Evolutionary conservation across 1,140 invertebrate genomes (phyloP).

Genomic region (Augochlora pura): DNA sequence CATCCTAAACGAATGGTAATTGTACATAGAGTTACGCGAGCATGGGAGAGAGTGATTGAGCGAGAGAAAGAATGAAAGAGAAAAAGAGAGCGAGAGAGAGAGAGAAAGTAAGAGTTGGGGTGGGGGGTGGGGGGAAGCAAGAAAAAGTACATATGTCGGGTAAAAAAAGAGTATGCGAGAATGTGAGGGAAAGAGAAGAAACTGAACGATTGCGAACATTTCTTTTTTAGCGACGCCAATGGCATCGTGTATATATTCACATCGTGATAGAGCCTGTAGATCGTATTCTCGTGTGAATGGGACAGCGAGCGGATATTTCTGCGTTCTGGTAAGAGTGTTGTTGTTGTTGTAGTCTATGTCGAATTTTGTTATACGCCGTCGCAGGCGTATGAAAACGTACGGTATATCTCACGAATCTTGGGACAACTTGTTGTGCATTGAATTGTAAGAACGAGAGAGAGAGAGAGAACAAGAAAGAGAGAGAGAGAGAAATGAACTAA

Average conservation of each 20-base stretch:
- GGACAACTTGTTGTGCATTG: constrained; percentile 42
- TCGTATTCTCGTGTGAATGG: constrained; percentile 69
- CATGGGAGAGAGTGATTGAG: constrained; percentile 1
- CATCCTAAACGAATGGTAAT: constrained; percentile 71
- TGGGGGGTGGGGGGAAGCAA: constrained; percentile 37
- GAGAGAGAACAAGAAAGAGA: background rate
- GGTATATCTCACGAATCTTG: constrained; percentile 37
- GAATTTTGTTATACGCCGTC: constrained; percentile 63
- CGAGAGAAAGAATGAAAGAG: background rate
- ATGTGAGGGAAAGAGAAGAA: background rate
- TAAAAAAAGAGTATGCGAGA: background rate
- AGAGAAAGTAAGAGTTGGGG: constrained; percentile 21
- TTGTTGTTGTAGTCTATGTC: constrained; percentile 66
- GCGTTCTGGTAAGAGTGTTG: constrained; percentile 50
- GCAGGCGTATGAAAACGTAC: constrained; percentile 23
- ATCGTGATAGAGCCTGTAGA: constrained; percentile 72
- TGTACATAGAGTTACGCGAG: constrained; percentile 75
- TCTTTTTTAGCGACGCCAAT: constrained; percentile 41
- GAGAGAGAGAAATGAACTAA: background rate
- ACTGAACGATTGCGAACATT: constrained; percentile 45
- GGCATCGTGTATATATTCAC: constrained; percentile 64
- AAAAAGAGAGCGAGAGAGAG: constrained; percentile 1
- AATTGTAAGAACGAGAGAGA: background rate
- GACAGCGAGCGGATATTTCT: constrained; percentile 51
- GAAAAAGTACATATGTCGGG: constrained; percentile 41